A percentile compares a stretch with the other conserved stretches of the same genome.
Evolutionary conservation across 2,888 invertebrate species (phyloP).

Genomic region (Onthophagus sagittarius): DNA sequence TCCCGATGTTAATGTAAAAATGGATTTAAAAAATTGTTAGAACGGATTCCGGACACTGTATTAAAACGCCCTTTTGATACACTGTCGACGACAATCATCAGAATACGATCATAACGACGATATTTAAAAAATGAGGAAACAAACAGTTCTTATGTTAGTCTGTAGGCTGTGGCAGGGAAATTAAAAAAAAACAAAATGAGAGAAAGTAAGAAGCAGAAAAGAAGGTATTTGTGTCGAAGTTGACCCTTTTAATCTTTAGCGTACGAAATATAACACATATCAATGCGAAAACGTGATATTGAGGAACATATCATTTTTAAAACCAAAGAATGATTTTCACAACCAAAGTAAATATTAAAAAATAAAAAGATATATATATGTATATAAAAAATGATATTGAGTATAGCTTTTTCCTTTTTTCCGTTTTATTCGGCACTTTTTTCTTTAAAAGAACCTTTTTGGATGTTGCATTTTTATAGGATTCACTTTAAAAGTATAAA

Average conservation of each 20-base stretch:
- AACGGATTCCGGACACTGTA: slow-evolving; percentile 39
- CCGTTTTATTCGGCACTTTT: background rate
- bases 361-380: background rate
- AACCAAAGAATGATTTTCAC: background rate
- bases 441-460: background rate
- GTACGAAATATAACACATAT: slow-evolving; percentile 22
- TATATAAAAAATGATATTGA: background rate
- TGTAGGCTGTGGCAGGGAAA: slow-evolving; percentile 36
- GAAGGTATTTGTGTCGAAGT: background rate
- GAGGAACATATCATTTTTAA: slow-evolving; percentile 9
- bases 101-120: slow-evolving; percentile 30
- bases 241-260: background rate
- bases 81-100: slow-evolving; percentile 47
- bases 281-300: slow-evolving; percentile 4
- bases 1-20: too few species aligned
- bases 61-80: slow-evolving; percentile 41
- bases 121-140: background rate
- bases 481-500: too few species aligned
- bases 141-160: slow-evolving; percentile 45
- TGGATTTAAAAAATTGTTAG: background rate
- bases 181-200: background rate
- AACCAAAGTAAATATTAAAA: background rate
- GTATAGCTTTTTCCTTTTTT: too few species aligned
- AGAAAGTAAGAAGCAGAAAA: background rate
- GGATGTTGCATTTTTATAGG: too few species aligned